A percentile compares a stretch with the other conserved stretches of the same genome.
Evolutionary conservation across 1,140 invertebrate species (phyloP).

Genomic region (Aphis craccivora): DNA sequence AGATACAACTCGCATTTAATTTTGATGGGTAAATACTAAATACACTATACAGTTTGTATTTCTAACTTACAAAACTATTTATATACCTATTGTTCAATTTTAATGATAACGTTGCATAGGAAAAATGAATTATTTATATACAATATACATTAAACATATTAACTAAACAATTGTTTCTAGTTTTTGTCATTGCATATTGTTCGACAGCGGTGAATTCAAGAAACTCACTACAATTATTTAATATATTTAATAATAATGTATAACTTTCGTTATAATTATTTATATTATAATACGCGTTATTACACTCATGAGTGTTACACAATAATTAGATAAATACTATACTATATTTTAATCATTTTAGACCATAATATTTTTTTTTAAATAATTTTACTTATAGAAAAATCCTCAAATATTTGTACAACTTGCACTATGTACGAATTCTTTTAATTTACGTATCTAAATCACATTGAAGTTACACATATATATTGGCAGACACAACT

Average conservation of each 20-base stretch:
- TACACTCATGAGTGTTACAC: too few species aligned
- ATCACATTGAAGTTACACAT: not conserved
- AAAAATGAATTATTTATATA: not conserved
- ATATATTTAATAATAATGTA: not conserved
- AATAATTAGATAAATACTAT: not conserved
- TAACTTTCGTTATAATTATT: not conserved
- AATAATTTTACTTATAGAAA: not conserved
- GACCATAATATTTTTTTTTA: not conserved
- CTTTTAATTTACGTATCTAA: not conserved
- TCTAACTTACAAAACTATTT: not conserved
- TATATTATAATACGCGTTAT: not conserved
- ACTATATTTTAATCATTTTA: not conserved
- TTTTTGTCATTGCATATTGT: not conserved
- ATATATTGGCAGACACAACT: not conserved
- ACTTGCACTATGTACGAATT: not conserved
- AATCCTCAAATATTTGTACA: not conserved
- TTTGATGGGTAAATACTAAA: not conserved
- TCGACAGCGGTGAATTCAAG: not conserved
- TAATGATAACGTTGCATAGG: not conserved
- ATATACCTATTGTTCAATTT: not conserved
- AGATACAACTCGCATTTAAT: not conserved
- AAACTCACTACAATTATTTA: not conserved
- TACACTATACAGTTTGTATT: not conserved
- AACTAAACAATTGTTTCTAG: not conserved
- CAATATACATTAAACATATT: not conserved